These are phyloP conservation scores for Antennarius maculatus DNA, from an alignment of 2,797 vertebrate species.

Conservation along the genomic window DNA sequence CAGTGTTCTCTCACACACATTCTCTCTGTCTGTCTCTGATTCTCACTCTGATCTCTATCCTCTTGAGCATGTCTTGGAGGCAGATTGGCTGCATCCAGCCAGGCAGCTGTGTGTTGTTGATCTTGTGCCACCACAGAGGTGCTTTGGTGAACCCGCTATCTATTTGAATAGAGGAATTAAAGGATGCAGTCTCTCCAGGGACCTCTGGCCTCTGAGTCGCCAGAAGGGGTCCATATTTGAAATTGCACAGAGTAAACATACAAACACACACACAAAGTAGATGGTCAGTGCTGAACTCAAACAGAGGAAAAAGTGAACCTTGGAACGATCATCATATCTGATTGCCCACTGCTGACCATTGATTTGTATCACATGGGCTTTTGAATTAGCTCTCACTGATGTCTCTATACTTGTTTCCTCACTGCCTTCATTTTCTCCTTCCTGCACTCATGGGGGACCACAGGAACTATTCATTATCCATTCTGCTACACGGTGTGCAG, in stretches of 20 bases:
- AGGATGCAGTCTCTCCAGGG: constrained; percentile 53
- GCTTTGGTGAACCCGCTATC: constrained; percentile 54
- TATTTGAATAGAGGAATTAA: constrained; percentile 74
- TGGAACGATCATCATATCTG: constrained; percentile 31
- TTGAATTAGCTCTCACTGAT: constrained; percentile 49
- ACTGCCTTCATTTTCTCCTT: constrained; percentile 52
- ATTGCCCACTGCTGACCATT: constrained; percentile 41
- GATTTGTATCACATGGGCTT: constrained; percentile 12
- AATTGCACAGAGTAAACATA: constrained; percentile 36
- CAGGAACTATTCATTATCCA: constrained; percentile 68
- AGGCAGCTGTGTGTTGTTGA: constrained; percentile 70
- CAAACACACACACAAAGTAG: constrained; percentile 5
- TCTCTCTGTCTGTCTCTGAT: constrained; percentile 55
- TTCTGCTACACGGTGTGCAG: constrained; percentile 55
- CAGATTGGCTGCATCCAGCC: constrained; percentile 53
- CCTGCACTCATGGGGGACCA: constrained; percentile 41
- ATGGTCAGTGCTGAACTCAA: constrained; percentile 16
- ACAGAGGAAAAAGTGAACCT: constrained; percentile 35
- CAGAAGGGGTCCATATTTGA: constrained; percentile 47
- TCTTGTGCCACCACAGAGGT: constrained; percentile 57
- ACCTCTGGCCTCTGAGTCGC: constrained; percentile 52
- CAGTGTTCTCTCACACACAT: constrained; percentile 45
- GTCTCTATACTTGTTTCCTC: constrained; percentile 54
- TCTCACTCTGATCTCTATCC: constrained; percentile 65
- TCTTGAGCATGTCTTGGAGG: constrained; percentile 68